Conservation (phyloP, 2,888 invertebrate species). For the Eupeodes luniger region DNA sequence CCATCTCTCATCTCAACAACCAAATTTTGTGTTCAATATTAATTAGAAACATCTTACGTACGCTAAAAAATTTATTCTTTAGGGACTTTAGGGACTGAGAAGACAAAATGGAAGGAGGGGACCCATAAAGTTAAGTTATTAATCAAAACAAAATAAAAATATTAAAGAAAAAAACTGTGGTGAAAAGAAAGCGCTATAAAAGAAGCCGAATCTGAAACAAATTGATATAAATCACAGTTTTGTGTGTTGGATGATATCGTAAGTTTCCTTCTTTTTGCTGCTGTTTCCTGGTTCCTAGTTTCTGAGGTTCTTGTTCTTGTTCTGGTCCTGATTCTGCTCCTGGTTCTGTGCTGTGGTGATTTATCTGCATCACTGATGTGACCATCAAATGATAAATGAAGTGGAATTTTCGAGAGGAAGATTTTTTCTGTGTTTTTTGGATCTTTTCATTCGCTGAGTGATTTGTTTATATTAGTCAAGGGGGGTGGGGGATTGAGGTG, state of each 20-base stretch:
- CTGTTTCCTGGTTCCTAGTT: too few species aligned
- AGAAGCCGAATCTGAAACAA: slow-evolving; percentile 52
- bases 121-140: slow-evolving; percentile 22
- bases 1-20: not conserved
- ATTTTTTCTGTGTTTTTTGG: slow-evolving; percentile 16
- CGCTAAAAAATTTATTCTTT: not conserved
- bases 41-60: slow-evolving; percentile 12
- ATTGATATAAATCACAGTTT: slow-evolving; percentile 59
- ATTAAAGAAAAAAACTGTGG: slow-evolving; percentile 50
- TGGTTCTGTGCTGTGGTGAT: slow-evolving; percentile 26
- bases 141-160: slow-evolving; percentile 15
- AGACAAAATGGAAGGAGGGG: not conserved
- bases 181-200: slow-evolving; percentile 1
- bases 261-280: slow-evolving; percentile 6
- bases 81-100: not conserved
- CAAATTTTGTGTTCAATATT: slow-evolving; percentile 15
- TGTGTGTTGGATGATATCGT: slow-evolving; percentile 29
- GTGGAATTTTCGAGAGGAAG: slow-evolving; percentile 23
- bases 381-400: slow-evolving; percentile 53
- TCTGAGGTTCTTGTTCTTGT: not conserved
- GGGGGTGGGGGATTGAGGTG: not conserved
- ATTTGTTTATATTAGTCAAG: slow-evolving; percentile 19
- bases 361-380: slow-evolving; percentile 39
- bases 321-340: not conserved
- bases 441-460: not conserved